A percentile compares a stretch with the other conserved stretches of the same genome.
Evolutionary conservation across 1,140 invertebrate species (phyloP).

Genomic region (Ips typographus): DNA sequence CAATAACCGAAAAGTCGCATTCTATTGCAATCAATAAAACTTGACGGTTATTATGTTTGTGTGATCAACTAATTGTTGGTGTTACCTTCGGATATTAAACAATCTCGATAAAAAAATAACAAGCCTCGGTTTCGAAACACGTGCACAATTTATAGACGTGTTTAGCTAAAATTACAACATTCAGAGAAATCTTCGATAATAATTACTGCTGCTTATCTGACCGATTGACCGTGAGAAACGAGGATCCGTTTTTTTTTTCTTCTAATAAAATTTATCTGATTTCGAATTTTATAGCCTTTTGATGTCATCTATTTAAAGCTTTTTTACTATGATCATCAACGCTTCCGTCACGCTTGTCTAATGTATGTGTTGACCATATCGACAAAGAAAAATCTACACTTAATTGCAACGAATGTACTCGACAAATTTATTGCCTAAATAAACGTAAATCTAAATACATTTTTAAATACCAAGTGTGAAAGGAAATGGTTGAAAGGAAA

Average conservation of each 20-base stretch:
- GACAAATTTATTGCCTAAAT: no score
- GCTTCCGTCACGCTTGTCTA: neutral
- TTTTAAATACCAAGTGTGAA: no score
- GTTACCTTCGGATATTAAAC: constrained; percentile 38
- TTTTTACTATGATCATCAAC: no score
- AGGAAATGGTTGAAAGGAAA: no score
- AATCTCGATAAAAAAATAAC: constrained; percentile 30
- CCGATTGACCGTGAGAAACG: constrained; percentile 35
- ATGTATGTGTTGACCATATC: no score
- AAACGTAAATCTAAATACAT: no score
- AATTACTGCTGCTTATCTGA: constrained; percentile 20
- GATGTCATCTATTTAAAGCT: constrained; percentile 18
- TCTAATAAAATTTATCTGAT: constrained; percentile 32
- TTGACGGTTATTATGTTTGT: neutral
- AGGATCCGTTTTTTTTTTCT: constrained; percentile 24
- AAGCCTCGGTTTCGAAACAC: constrained; percentile 34
- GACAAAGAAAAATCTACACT: no score
- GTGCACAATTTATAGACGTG: constrained; percentile 42
- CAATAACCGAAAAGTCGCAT: neutral
- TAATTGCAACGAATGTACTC: no score
- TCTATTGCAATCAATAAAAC: neutral
- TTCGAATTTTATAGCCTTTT: constrained; percentile 26
- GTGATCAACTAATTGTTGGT: constrained; percentile 31
- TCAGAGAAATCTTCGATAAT: constrained; percentile 38
- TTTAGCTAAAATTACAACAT: constrained; percentile 38